phyloP scores from a whole-genome alignment of 2,797 vertebrate species.

The Macropus fuliginosus region DNA sequence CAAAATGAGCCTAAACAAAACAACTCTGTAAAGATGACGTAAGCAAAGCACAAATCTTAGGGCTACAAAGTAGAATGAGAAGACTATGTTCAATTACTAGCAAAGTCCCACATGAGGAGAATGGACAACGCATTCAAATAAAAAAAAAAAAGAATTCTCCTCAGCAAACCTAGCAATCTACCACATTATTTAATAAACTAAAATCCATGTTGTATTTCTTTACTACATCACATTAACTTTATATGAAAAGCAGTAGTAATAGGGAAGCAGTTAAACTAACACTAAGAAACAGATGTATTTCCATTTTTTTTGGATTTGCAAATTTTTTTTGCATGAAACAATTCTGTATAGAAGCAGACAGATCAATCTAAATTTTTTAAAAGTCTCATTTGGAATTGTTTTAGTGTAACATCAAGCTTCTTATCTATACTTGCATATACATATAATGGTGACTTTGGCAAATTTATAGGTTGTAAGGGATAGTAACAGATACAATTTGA shows the following conservation, averaged over 20 bases:
- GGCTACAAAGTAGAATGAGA: neutral
- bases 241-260: constrained; percentile 4
- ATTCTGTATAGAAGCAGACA: constrained; percentile 39
- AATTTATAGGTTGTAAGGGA: neutral
- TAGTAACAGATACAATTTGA: neutral
- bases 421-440: neutral
- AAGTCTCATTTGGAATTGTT: neutral
- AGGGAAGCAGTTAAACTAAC: constrained; percentile 12
- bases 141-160: constrained; percentile 63
- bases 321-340: neutral
- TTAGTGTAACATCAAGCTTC: neutral
- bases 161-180: neutral
- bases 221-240: constrained; percentile 57
- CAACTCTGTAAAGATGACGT: neutral
- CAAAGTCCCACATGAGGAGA: constrained; percentile 30
- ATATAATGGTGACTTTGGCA: neutral
- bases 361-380: constrained; percentile 25
- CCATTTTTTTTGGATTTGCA: constrained; percentile 11
- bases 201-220: constrained; percentile 53
- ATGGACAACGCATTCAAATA: constrained; percentile 40
- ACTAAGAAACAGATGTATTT: constrained; percentile 4
- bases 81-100: constrained; percentile 46
- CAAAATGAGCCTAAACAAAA: constrained; percentile 15
- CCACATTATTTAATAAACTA: constrained; percentile 55
- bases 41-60: constrained; percentile 32